These are phyloP conservation scores for Plectropomus leopardus DNA, from an alignment of 2,113 vertebrate genomes.

Conservation along the genomic window DNA sequence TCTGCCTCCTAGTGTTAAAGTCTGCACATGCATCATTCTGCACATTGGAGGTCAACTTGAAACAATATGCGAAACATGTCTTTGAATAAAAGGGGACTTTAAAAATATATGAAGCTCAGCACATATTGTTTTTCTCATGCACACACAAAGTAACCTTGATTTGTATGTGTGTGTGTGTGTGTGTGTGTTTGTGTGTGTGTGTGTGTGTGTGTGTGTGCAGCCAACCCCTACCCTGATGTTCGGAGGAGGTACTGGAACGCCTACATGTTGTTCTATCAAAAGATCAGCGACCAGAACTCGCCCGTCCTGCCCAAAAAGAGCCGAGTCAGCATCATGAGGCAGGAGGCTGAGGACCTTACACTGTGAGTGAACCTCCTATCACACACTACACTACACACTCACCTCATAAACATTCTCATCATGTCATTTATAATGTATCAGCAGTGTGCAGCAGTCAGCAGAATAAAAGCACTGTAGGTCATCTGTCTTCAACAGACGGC, in stretches of 20 bases:
- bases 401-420: neutral
- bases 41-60: no score
- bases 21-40: neutral
- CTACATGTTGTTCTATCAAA: constrained; percentile 99
- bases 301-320: constrained; percentile 98
- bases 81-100: neutral
- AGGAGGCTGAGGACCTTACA: constrained; percentile 96
- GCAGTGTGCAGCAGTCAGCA: neutral
- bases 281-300: constrained; percentile 96
- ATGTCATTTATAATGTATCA: constrained; percentile 1
- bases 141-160: neutral
- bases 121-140: neutral
- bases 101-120: neutral
- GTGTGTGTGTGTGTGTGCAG: constrained; percentile 74
- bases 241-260: constrained; percentile 98
- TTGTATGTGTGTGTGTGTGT: constrained; percentile 1
- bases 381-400: neutral
- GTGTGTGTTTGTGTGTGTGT: constrained; percentile 2
- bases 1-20: neutral
- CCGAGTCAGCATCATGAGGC: constrained; percentile 95
- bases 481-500: neutral
- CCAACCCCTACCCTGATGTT: constrained; percentile 96
- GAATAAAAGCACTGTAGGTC: neutral
- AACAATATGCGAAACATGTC: no score
- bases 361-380: constrained; percentile 86